Evolutionary conservation across 1,140 invertebrate species (phyloP).

Genomic region (Drosophila navojoa): DNA sequence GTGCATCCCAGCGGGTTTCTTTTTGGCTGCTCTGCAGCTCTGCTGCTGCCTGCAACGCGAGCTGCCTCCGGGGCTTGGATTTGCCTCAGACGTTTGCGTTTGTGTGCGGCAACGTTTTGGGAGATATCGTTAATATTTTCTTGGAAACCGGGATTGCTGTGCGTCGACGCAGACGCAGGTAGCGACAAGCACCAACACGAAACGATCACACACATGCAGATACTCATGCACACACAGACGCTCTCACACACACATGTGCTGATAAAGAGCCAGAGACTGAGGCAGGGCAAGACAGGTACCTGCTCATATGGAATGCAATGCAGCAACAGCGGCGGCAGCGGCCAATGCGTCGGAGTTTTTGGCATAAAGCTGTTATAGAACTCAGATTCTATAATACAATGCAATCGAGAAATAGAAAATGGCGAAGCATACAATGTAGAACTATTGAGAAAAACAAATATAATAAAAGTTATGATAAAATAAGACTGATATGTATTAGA

Average conservation of each 20-base stretch:
- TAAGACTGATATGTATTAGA: too few relatives aligned
- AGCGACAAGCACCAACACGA: constrained; percentile 40
- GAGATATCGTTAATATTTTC: constrained; percentile 81
- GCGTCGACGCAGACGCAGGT: constrained; percentile 59
- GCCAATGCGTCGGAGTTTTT: constrained; percentile 68
- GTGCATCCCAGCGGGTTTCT: constrained; percentile 65
- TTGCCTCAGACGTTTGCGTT: constrained; percentile 23
- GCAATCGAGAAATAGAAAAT: constrained; percentile 15
- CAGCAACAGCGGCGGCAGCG: constrained; percentile 37
- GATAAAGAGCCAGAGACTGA: constrained; percentile 25
- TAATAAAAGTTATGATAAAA: too few relatives aligned
- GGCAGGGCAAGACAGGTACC: constrained; percentile 67
- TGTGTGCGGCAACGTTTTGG: constrained; percentile 72
- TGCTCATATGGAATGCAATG: constrained; percentile 68
- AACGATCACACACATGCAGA: constrained; percentile 47
- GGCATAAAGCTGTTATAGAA: constrained; percentile 63
- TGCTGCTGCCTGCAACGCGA: constrained; percentile 33
- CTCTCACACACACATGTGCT: constrained; percentile 11
- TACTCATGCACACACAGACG: constrained; percentile 7
- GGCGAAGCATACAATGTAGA: background rate
- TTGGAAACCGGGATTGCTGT: constrained; percentile 77
- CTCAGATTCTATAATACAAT: constrained; percentile 36
- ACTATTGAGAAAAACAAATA: too few relatives aligned
- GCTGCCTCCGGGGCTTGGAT: constrained; percentile 11
- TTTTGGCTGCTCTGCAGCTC: background rate